Conservation (phyloP, 1,140 invertebrate species). For the Pachypeltis micranthus region DNA sequence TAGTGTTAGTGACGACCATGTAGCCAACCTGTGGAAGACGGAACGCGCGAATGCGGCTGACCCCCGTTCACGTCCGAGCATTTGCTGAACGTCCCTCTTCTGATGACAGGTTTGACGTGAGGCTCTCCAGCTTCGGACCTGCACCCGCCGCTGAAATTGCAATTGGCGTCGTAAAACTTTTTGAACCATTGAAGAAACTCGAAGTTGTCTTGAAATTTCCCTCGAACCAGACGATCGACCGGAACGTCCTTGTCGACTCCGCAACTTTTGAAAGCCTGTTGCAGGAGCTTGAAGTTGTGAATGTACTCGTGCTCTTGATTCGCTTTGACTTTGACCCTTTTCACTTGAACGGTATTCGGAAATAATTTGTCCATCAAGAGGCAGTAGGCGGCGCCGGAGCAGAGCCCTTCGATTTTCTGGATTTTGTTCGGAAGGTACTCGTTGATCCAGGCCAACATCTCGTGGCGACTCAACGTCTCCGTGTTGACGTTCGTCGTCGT, state of each 20-base stretch:
- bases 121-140: not conserved
- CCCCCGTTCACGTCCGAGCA: not conserved
- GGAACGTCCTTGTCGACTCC: slow-evolving; percentile 44
- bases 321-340: slow-evolving; percentile 2
- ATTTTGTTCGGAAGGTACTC: not conserved
- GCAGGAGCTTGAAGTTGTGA: slow-evolving; percentile 12
- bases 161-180: slow-evolving; percentile 98
- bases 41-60: not conserved
- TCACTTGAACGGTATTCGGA: slow-evolving; percentile 5
- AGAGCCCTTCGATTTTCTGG: slow-evolving; percentile 8
- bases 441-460: slow-evolving; percentile 5
- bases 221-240: slow-evolving; percentile 94
- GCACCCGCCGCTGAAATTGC: not conserved
- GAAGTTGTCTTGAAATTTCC: slow-evolving; percentile 98
- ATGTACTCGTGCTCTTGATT: slow-evolving; percentile 1
- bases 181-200: slow-evolving; percentile 99
- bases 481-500: not conserved
- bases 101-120: not conserved
- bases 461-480: slow-evolving; percentile 6
- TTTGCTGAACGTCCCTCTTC: not conserved
- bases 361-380: slow-evolving; percentile 1
- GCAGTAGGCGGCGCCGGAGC: slow-evolving; percentile 7
- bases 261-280: slow-evolving; percentile 1
- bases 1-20: too few species aligned
- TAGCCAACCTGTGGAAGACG: not conserved